Evolutionary conservation across 2,797 vertebrate species (phyloP).

Genomic region (Acanthornis magna): DNA sequence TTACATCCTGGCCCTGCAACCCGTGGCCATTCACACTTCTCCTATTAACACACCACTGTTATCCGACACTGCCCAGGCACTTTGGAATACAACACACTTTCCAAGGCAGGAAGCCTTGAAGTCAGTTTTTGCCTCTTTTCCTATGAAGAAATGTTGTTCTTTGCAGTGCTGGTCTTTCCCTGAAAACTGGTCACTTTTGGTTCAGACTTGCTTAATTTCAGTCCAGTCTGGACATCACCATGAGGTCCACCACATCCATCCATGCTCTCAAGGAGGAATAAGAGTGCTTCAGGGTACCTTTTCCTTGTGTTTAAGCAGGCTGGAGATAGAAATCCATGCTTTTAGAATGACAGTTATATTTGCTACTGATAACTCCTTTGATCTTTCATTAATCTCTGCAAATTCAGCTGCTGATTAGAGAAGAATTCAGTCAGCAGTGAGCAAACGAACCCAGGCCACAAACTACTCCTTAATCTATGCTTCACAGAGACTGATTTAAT

Average conservation of each 20-base stretch:
- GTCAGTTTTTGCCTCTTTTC: neutral
- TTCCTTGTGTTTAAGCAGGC: neutral
- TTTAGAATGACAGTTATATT: neutral
- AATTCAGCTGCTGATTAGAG: neutral
- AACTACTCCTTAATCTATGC: neutral
- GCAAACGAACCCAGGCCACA: neutral
- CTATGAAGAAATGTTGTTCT: neutral
- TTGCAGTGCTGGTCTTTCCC: neutral
- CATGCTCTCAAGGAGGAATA: neutral
- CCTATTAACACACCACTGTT: rapidly evolving
- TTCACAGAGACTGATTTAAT: neutral
- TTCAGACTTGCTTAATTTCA: neutral
- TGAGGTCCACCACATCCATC: neutral
- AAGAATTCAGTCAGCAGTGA: neutral
- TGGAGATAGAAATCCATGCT: neutral
- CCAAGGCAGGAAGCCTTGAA: neutral
- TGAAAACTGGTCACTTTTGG: neutral
- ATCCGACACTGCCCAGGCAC: rapidly evolving
- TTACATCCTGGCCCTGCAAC: neutral
- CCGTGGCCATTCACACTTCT: neutral
- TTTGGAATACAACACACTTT: too few relatives aligned
- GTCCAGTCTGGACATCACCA: neutral
- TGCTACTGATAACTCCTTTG: constrained; percentile 3
- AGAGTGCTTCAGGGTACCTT: neutral
- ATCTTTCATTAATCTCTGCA: constrained; percentile 21